These are phyloP conservation scores for Meta bourneti DNA, from an alignment of 2,888 invertebrate genomes.

Conservation along the genomic window DNA sequence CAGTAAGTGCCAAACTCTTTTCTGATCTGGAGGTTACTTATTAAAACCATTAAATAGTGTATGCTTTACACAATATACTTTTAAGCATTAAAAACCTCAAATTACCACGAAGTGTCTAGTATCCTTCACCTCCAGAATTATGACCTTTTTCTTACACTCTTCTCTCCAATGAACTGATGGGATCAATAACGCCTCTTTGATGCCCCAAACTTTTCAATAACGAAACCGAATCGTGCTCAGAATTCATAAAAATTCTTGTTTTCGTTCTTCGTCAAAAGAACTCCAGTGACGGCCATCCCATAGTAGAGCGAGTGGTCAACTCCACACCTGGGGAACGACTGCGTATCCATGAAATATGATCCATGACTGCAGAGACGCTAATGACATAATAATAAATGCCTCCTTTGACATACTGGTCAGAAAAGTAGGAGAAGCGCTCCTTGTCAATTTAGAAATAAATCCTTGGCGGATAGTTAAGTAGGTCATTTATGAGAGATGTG, in stretches of 20 bases:
- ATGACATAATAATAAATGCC: constrained; percentile 64
- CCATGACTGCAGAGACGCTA: neutral
- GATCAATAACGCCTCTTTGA: neutral
- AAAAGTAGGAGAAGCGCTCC: constrained; percentile 18
- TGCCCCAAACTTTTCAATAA: neutral
- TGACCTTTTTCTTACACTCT: neutral
- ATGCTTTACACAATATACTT: too few relatives aligned
- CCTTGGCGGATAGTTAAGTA: constrained; percentile 70
- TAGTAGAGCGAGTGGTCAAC: too few relatives aligned
- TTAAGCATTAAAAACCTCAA: too few relatives aligned
- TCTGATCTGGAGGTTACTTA: too few relatives aligned
- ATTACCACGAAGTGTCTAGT: neutral
- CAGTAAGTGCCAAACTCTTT: too few relatives aligned
- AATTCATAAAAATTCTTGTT: neutral
- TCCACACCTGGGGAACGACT: too few relatives aligned
- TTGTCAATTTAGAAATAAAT: constrained; percentile 69
- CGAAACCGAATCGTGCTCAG: neutral
- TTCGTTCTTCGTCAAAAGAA: too few relatives aligned
- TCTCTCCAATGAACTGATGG: neutral
- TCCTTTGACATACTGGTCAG: constrained; percentile 45
- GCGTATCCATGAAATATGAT: too few relatives aligned
- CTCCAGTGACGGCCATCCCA: too few relatives aligned
- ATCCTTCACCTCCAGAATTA: neutral
- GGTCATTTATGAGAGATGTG: constrained; percentile 73
- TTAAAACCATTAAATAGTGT: too few relatives aligned